phyloP scores from a whole-genome alignment of 1,140 invertebrate species.

The Hermetia illucens region DNA sequence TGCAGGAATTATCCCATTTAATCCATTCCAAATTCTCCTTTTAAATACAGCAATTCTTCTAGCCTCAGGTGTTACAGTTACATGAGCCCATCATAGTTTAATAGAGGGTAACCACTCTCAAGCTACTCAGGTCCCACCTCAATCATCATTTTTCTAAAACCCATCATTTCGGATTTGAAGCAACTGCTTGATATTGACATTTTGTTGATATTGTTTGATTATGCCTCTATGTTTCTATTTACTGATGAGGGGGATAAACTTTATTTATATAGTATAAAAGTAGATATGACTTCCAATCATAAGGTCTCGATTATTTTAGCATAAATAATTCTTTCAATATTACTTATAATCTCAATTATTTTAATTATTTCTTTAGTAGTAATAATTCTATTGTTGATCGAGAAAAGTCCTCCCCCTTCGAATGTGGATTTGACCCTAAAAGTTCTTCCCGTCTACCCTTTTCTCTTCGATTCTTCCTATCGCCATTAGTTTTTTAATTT shows the following conservation, averaged over 20 bases:
- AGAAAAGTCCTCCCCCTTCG: conserved; percentile 43
- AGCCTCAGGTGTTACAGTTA: conserved; percentile 38
- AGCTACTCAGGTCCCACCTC: conserved; percentile 32
- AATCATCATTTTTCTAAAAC: conserved; percentile 38
- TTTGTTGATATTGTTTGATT: conserved; percentile 61
- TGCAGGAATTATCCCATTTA: conserved; percentile 39
- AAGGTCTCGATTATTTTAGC: conserved; percentile 36
- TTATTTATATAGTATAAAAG: conserved; percentile 49
- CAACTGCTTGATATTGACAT: conserved; percentile 56
- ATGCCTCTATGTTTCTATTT: conserved; percentile 50
- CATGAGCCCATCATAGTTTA: conserved; percentile 39
- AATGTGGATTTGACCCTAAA: conserved; percentile 47
- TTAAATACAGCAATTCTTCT: conserved; percentile 45
- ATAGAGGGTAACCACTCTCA: conserved; percentile 34
- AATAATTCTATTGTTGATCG: conserved; percentile 32
- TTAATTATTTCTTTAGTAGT: conserved; percentile 30
- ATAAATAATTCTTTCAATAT: conserved; percentile 34
- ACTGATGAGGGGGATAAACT: conserved; percentile 44
- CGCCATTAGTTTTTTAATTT: conserved; percentile 48
- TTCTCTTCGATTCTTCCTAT: conserved; percentile 44
- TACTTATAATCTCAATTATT: conserved; percentile 28
- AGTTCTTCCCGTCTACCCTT: conserved; percentile 37
- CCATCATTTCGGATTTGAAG: conserved; percentile 56
- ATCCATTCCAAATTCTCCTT: conserved; percentile 41
- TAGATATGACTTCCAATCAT: conserved; percentile 56